phyloP scores from a whole-genome alignment of 2,797 vertebrate genomes.

The Lacerta viridis region DNA sequence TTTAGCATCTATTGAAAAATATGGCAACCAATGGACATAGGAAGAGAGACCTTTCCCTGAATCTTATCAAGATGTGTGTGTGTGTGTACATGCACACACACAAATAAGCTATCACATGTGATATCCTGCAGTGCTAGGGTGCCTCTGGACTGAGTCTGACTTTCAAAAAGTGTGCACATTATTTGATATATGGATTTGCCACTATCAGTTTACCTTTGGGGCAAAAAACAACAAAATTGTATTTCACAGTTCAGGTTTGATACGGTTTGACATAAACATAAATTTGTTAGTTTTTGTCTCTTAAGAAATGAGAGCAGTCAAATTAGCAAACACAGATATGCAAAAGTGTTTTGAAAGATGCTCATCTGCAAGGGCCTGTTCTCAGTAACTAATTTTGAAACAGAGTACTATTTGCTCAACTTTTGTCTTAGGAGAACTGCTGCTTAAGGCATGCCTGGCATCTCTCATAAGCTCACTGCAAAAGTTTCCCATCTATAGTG shows the following conservation, averaged over 20 bases:
- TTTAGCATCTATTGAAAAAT: neutral
- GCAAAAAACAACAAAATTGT: neutral
- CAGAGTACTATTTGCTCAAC: neutral
- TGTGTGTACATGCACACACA: no score
- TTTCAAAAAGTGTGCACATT: neutral
- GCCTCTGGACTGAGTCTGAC: neutral
- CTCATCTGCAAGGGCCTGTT: neutral
- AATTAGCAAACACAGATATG: neutral
- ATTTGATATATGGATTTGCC: slow-evolving; percentile 62
- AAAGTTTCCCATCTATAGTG: neutral
- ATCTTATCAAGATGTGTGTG: neutral
- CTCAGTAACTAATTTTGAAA: neutral
- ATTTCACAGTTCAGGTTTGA: slow-evolving; percentile 21
- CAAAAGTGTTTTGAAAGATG: neutral
- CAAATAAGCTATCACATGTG: neutral
- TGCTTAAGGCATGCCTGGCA: neutral
- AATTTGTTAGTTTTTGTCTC: neutral
- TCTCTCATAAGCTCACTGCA: neutral
- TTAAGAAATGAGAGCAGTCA: neutral
- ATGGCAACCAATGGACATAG: neutral
- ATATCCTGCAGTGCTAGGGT: neutral
- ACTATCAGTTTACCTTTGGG: slow-evolving; percentile 10
- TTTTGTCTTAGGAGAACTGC: neutral
- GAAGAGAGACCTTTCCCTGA: neutral
- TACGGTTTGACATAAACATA: slow-evolving; percentile 2